Evolutionary conservation across 2,113 vertebrate genomes (phyloP), one percentile per base, ranked within the genome.

Genomic region (Bubo bubo): DNA sequence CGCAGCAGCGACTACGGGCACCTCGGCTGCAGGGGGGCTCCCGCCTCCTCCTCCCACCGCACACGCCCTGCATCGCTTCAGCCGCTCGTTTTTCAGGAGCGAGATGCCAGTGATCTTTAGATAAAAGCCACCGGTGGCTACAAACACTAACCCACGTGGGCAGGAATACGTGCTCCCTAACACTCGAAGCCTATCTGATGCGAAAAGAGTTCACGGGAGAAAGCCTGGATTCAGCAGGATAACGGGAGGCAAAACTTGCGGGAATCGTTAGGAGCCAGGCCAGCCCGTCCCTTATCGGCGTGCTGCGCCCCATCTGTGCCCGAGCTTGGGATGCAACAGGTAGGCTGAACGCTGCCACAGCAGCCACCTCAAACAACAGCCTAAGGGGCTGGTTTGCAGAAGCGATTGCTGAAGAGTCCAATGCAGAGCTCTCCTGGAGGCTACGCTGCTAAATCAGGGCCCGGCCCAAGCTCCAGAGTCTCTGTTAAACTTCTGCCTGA

Each of bases 291-390:
- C 0, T 1, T 10, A 41, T 12, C 58, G 35, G 39, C 45, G 1
- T 8, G 50, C 74, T 10, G 20, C 5, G 5, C 35, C 64, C 53
- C 1, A 0, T 26, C 67, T 4, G 24, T 4, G 52, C 72, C 0
- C 0, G n/a, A 62, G 83, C 19, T 34, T 0, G 1, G 77, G 80
- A 76, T 37, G 77, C 87, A 91, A 84, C 93, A 92, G 92, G 88
- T 71, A 55, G 32, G 45, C 34, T 35, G 85, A 72, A 3, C 34
- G 3, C 21, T 8, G 9, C 43, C 86, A n/a, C 86, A 22, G 85
- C 85, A 63, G 82, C 58, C 77, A 66, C 94, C 75, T 30, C 82
- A 21, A 63, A 37, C 79, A 52, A n/a, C 70, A 52, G 80, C 94
- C 77, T 2, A 2, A 53, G 80, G 93, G 77, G 70, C 60, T 23